These are phyloP conservation scores for Ptychobarbus kaznakovi DNA, from an alignment of 2,797 vertebrate species.

Conservation along the genomic window DNA sequence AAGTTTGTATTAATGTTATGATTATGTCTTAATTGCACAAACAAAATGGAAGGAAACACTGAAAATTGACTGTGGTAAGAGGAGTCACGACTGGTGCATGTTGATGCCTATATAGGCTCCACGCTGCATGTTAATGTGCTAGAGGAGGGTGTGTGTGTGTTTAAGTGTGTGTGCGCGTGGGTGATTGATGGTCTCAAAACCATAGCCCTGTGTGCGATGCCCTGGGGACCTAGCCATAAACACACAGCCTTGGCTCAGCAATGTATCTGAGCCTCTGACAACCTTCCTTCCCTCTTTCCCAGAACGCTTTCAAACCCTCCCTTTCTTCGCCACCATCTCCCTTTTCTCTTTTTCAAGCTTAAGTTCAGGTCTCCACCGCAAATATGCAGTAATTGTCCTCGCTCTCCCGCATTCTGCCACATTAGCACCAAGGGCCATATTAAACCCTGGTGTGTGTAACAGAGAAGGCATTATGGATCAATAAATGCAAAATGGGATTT, in stretches of 20 bases:
- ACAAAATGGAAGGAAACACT: constrained; percentile 42
- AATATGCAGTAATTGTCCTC: constrained; percentile 33
- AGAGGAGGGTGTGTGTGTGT: constrained; percentile 39
- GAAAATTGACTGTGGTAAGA: constrained; percentile 35
- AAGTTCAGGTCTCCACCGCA: constrained; percentile 18
- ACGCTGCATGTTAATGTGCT: constrained; percentile 44
- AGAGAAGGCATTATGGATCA: constrained; percentile 58
- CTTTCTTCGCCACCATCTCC: constrained; percentile 6
- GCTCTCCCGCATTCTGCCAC: not conserved
- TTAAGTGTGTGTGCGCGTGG: not conserved
- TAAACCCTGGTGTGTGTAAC: constrained; percentile 34
- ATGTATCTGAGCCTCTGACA: constrained; percentile 60
- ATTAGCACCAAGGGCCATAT: constrained; percentile 18
- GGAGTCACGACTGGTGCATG: constrained; percentile 31
- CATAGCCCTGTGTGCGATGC: constrained; percentile 53
- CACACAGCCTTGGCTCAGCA: constrained; percentile 59
- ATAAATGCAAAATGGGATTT: constrained; percentile 55
- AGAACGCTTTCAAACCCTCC: not conserved
- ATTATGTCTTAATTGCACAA: constrained; percentile 24
- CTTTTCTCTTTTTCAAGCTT: constrained; percentile 13
- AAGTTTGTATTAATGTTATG: constrained; percentile 35
- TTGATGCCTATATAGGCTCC: constrained; percentile 36
- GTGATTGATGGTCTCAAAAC: constrained; percentile 63
- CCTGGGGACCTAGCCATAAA: constrained; percentile 59
- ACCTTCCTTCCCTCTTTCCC: constrained; percentile 23